These are phyloP conservation scores for Salminus brasiliensis DNA, from an alignment of 2,113 vertebrate species.

Conservation along the genomic window DNA sequence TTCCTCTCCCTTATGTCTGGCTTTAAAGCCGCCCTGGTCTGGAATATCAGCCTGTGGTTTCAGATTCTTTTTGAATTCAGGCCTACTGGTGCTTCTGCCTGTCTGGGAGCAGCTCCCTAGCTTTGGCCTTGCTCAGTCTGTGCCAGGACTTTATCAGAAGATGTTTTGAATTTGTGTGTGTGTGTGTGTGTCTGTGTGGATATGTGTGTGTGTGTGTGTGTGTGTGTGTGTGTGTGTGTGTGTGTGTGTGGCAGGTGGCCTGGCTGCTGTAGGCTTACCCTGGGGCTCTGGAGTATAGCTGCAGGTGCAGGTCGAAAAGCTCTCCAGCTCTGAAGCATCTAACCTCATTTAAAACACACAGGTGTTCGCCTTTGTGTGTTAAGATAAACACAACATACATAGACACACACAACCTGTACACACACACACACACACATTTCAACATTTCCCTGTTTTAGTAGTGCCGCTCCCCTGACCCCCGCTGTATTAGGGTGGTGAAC, in stretches of 20 bases:
- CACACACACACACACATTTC: constrained; percentile 5
- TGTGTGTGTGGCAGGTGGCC: constrained; percentile 1
- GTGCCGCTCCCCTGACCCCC: too few species aligned
- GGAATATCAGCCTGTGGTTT: background rate
- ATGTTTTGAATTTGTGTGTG: background rate
- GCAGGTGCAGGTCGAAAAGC: background rate
- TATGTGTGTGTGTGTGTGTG: background rate
- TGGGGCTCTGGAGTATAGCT: background rate
- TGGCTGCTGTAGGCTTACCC: background rate
- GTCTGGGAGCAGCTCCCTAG: background rate
- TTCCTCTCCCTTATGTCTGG: background rate
- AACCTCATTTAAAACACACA: constrained; percentile 33
- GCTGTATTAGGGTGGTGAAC: background rate
- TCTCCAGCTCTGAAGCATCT: constrained; percentile 12
- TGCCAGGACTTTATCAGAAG: background rate
- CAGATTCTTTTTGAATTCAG: background rate
- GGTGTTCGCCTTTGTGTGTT: constrained; percentile 2
- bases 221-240: background rate
- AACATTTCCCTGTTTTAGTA: too few species aligned
- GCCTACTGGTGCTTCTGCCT: background rate
- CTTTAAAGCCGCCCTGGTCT: background rate
- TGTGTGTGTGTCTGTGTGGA: background rate
- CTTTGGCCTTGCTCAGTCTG: background rate
- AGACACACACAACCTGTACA: background rate
- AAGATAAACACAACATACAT: too few species aligned